Conservation (phyloP, 2,888 invertebrate genomes). For the Macropis europaea region DNA sequence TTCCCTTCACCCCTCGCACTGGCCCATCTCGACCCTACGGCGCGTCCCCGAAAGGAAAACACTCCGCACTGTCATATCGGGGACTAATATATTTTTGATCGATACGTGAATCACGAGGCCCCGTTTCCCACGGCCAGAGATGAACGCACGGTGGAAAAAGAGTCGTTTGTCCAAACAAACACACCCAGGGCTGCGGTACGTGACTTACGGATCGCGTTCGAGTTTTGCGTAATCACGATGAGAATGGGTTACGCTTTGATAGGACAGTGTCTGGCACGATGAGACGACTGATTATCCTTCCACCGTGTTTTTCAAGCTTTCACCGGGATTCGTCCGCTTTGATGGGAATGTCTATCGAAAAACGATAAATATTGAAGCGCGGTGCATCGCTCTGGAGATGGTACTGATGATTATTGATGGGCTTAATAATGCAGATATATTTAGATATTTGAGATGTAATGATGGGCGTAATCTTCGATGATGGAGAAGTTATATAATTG, state of each 20-base stretch:
- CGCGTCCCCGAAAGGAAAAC: conserved; percentile 70
- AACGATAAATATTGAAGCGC: neutral
- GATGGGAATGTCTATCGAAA: neutral
- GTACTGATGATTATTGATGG: no score
- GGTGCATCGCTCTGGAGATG: neutral
- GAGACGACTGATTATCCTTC: conserved; percentile 39
- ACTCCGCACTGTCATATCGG: conserved; percentile 79
- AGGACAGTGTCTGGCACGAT: conserved; percentile 42
- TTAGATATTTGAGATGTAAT: no score
- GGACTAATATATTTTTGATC: conserved; percentile 80
- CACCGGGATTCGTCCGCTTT: neutral
- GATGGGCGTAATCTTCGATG: no score
- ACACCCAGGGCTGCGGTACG: conserved; percentile 73
- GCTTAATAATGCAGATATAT: no score
- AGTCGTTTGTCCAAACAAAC: conserved; percentile 80
- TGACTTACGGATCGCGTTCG: conserved; percentile 62
- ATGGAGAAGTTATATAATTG: no score
- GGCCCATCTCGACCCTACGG: conserved; percentile 53
- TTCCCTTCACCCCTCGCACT: conserved; percentile 3
- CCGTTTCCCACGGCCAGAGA: conserved; percentile 74
- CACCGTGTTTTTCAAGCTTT: conserved; percentile 4
- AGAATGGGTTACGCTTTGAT: conserved; percentile 18
- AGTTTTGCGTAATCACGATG: conserved; percentile 53
- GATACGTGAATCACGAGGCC: conserved; percentile 71
- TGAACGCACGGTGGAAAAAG: conserved; percentile 60